Conservation (phyloP, 2,888 invertebrate species). For the Agrochola lychnidis region DNA sequence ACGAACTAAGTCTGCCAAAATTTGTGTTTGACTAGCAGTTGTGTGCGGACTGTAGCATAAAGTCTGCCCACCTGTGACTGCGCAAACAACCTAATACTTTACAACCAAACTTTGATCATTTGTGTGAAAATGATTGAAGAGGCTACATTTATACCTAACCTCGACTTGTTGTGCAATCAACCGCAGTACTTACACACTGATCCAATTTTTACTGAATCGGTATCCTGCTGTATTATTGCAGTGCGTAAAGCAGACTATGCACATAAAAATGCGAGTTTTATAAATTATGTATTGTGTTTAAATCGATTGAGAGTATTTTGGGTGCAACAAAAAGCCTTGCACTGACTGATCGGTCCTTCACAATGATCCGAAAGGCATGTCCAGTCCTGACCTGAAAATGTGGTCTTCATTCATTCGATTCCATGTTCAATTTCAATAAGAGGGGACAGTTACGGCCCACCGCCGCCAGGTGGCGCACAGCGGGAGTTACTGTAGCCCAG, state of each 20-base stretch:
- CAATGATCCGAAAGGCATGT: constrained; percentile 36
- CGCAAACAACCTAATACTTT: constrained; percentile 3
- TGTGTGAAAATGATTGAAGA: constrained; percentile 16
- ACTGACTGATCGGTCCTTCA: constrained; percentile 17
- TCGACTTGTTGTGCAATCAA: constrained; percentile 34
- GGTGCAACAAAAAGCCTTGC: constrained; percentile 15
- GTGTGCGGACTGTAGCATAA: background rate
- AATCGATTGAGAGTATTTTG: constrained; percentile 42
- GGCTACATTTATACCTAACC: constrained; percentile 1
- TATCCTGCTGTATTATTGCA: constrained; percentile 46
- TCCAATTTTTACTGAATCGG: constrained; percentile 32
- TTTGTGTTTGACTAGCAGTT: too few species aligned
- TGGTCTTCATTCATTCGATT: background rate
- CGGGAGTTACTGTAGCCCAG: too few species aligned
- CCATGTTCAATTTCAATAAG: background rate
- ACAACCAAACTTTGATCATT: background rate
- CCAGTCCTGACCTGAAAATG: constrained; percentile 12
- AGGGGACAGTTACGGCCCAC: too few species aligned
- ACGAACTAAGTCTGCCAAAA: too few species aligned
- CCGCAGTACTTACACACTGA: constrained; percentile 21
- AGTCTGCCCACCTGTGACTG: background rate
- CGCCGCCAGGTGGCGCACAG: too few species aligned
- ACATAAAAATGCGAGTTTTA: constrained; percentile 30
- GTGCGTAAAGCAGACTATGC: constrained; percentile 23
- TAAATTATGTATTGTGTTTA: constrained; percentile 48